Evolutionary conservation across 2,113 vertebrate species (phyloP), one percentile per base, ranked within the genome.

Genomic region (Macrotis lagotis): DNA sequence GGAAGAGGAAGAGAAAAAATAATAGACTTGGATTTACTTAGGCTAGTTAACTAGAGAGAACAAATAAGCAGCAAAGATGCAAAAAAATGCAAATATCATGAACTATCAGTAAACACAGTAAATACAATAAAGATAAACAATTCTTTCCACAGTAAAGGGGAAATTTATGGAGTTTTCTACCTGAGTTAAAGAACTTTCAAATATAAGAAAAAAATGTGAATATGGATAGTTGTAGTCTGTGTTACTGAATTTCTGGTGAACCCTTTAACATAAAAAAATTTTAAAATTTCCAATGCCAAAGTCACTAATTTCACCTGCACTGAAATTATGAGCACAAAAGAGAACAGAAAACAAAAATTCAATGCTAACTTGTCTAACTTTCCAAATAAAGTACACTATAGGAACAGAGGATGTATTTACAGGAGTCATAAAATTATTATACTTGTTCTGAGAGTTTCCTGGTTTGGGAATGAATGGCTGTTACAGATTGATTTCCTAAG

Each of bases 361-460:
- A 37, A 1, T 4, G 50, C 91, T 49, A 89, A 91, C 31, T 55
- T 31, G 11, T 88, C 96, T 83, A 24, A 26, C 48, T 95, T 95
- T 96, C 90, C 88, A 94, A 83, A 66, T 96, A 97, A 97, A 94
- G 96, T 93, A 88, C 59, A 28, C 90, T 92, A 91, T 25, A 92
- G 90, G 91, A 95, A 93, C 50, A 88, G 91, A 95, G 92, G 93
- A 91, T 90, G 92, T 94, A 96, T 97, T 92, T 91, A 91, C 48
- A 47, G 24, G 66, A 50, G 94, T 96, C 94, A 37, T 96, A 95
- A 97, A 96, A 95, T 47, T 92, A 96, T 95, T 95, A 89, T 93
- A 48, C 93, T 96, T 95, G 95, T 91, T 92, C 95, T 55, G 93
- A 95, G 97, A 96, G 92, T 95, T 91, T 96, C 96, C 97, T 95